A percentile compares a stretch with the other conserved stretches of the same genome.
These are phyloP conservation scores for Cassiopea xamachana DNA, from an alignment of 30 jellyfish, hydroid and myxozoan genomes.

Conservation along the genomic window DNA sequence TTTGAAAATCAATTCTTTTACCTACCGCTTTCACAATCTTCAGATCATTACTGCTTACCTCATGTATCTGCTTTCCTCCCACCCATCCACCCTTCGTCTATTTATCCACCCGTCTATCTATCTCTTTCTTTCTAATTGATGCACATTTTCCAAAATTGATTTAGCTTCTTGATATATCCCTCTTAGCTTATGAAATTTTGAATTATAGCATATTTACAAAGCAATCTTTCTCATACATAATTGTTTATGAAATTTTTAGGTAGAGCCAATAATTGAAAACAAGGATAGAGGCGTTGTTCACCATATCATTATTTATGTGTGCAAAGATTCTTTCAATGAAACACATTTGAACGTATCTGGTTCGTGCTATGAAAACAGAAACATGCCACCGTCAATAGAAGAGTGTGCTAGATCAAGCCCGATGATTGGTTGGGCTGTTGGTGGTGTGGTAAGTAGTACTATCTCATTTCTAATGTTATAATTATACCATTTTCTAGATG, in stretches of 20 bases:
- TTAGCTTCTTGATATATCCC: too few species aligned
- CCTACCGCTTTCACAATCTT: too few species aligned
- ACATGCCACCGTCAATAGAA: constrained; percentile 62
- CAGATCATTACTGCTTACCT: too few species aligned
- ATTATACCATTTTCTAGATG: background rate
- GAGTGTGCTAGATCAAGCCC: constrained; percentile 49
- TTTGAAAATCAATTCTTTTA: too few species aligned
- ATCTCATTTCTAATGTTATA: background rate
- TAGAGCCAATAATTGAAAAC: constrained; percentile 48
- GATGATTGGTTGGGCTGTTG: constrained; percentile 71
- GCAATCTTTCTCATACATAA: too few species aligned
- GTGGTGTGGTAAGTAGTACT: constrained; percentile 50
- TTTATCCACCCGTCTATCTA: too few species aligned
- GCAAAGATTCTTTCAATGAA: constrained; percentile 46
- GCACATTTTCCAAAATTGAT: too few species aligned
- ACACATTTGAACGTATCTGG: constrained; percentile 56
- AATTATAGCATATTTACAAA: too few species aligned
- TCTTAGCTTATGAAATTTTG: too few species aligned
- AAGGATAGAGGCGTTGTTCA: constrained; percentile 64
- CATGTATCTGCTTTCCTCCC: too few species aligned
- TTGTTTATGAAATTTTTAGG: constrained; percentile 1
- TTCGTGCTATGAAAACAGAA: constrained; percentile 26
- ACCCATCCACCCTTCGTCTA: too few species aligned
- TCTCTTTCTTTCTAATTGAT: too few species aligned
- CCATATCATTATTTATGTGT: constrained; percentile 56